Base-by-base conservation (phyloP, 2,797 vertebrate species). In the Adelosebastes latens region DNA sequence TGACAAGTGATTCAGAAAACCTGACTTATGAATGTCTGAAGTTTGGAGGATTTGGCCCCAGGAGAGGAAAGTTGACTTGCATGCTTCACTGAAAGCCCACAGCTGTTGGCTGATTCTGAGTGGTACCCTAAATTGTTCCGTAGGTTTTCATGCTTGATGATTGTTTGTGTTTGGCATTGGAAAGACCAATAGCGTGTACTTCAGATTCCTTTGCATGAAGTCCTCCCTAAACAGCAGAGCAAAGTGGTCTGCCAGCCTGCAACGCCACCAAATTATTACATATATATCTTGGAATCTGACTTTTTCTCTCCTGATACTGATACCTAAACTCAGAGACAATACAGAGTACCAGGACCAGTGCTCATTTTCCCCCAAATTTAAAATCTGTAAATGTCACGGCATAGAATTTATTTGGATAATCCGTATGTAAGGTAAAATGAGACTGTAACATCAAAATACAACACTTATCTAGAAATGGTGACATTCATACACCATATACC, bases 161-260 rank as follows among this genome's bases (percentile, higher is more conserved):
- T 85, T 91, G 87, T 89, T 92, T 84, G 79, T 82, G 88, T 92
- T 90, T 91, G 88, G 85, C 79, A 73, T 88, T 80, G 80, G 71
- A 84, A 81, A 85, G 83, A 77, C 78, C 84, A 87, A 83, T 52
- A 85, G 67, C 62, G 65, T 81, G 75, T 58, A 80, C 80, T 91
- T 87, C 60, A 83, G 85, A 85, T 79, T 89, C 83, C 77, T 89
- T 85, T 75, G 83, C 71, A 71, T 82, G 46, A 80, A 83, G 76
- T 83, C 77, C 87, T 91, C 86, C 84, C 74, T 75, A 27, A 52
- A 61, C 65, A 77, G 82, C 63, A 85, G 84, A 85, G 82, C 80
- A 46, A 81, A 91, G 82, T 66, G 58, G 61, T 66, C 71, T 70
- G 70, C 61, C 79, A 69, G 77, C 56, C 78, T 55, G 59, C 70